Evolutionary conservation across 2,888 invertebrate species (phyloP).

Genomic region (Eupithecia abbreviata): DNA sequence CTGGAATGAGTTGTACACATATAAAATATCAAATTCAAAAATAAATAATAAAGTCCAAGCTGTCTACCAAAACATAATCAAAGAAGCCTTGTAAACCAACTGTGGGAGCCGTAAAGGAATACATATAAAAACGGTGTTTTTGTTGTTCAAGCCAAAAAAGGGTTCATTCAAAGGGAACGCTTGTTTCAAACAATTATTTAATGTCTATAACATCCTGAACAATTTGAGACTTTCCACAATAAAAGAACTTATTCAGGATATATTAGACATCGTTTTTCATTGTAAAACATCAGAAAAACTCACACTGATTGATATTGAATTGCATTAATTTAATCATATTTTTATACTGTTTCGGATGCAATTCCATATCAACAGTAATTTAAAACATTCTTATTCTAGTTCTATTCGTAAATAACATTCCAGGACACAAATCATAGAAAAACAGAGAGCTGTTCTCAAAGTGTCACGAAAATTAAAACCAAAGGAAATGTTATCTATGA

Average conservation of each 20-base stretch:
- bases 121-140: slow-evolving; percentile 42
- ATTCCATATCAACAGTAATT: slow-evolving; percentile 29
- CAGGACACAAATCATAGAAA: slow-evolving; percentile 9
- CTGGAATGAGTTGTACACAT: slow-evolving; percentile 77
- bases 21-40: slow-evolving; percentile 65
- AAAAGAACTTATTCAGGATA: slow-evolving; percentile 12
- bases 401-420: slow-evolving; percentile 29
- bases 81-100: slow-evolving; percentile 66
- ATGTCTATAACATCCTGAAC: slow-evolving; percentile 26
- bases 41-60: slow-evolving; percentile 69
- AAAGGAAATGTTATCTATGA: slow-evolving; percentile 36
- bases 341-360: slow-evolving; percentile 11
- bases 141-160: slow-evolving; percentile 31
- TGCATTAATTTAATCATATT: slow-evolving; percentile 5
- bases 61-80: slow-evolving; percentile 70
- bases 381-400: not conserved
- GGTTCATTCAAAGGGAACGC: slow-evolving; percentile 26
- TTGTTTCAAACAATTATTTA: slow-evolving; percentile 20
- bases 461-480: not conserved
- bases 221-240: not conserved
- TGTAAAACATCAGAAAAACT: slow-evolving; percentile 26
- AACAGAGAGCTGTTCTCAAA: not conserved
- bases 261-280: slow-evolving; percentile 10
- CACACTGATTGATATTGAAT: slow-evolving; percentile 19
- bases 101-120: slow-evolving; percentile 53